phyloP scores from a whole-genome alignment of 2,113 vertebrate species.

The Labeo catla region DNA sequence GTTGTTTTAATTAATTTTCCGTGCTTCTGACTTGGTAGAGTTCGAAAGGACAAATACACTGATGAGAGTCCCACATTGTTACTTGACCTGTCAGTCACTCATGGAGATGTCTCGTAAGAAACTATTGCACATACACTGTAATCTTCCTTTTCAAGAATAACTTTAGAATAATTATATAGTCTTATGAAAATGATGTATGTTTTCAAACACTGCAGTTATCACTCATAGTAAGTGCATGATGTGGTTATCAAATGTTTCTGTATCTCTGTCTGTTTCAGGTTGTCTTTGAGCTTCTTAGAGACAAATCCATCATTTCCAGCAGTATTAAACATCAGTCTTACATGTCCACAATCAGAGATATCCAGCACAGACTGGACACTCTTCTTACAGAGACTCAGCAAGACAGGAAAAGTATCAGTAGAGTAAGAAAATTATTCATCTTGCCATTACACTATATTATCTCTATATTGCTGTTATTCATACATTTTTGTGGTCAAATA shows the following conservation, averaged over 20 bases:
- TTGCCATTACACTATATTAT: no score
- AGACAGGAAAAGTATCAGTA: not conserved
- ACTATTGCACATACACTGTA: not conserved
- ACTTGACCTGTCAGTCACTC: not conserved
- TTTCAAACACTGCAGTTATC: no score
- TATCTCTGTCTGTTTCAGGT: not conserved
- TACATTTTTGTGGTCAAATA: no score
- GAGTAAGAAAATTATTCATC: not conserved
- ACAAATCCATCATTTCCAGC: not conserved
- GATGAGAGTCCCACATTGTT: not conserved
- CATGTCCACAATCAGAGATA: not conserved
- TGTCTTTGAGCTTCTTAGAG: not conserved
- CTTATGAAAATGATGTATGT: no score
- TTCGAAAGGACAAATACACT: not conserved
- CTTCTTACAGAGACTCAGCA: not conserved
- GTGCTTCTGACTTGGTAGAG: not conserved
- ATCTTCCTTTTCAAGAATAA: no score
- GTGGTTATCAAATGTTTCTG: not conserved
- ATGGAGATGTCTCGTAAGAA: not conserved
- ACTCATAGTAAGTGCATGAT: not conserved
- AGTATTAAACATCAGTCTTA: not conserved
- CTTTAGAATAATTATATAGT: no score
- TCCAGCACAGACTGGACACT: not conserved
- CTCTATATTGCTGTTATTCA: no score
- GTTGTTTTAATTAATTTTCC: no score